These are phyloP conservation scores for Limnothrissa miodon DNA, from an alignment of 2,113 vertebrate genomes.

Conservation along the genomic window DNA sequence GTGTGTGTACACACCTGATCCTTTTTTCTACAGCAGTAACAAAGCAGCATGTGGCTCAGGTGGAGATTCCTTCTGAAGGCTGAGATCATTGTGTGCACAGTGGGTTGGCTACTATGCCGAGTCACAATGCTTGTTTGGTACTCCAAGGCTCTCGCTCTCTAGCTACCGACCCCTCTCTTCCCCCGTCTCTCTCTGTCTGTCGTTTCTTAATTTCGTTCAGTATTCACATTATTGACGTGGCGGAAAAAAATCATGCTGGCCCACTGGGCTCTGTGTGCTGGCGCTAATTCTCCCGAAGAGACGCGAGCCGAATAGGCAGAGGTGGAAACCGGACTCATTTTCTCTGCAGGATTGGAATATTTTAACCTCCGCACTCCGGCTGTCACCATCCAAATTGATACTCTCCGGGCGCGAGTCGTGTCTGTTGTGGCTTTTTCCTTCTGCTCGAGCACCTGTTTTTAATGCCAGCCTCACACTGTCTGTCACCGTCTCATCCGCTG, in stretches of 20 bases:
- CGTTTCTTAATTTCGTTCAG: neutral
- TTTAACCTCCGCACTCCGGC: neutral
- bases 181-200: neutral
- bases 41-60: slow-evolving; percentile 16
- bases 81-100: neutral
- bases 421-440: neutral
- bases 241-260: neutral
- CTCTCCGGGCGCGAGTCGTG: neutral
- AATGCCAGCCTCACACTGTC: neutral
- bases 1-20: neutral
- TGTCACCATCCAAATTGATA: neutral
- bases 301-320: neutral
- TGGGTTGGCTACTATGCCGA: neutral
- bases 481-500: neutral
- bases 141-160: neutral
- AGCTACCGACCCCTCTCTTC: neutral
- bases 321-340: neutral
- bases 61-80: slow-evolving; percentile 31
- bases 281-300: neutral
- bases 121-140: neutral
- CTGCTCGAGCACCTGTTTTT: neutral
- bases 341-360: neutral
- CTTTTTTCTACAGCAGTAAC: slow-evolving; percentile 27
- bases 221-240: neutral
- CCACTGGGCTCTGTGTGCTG: neutral